These are phyloP conservation scores for Periophthalmus modestus DNA, from an alignment of 2,113 vertebrate species.

Conservation along the genomic window DNA sequence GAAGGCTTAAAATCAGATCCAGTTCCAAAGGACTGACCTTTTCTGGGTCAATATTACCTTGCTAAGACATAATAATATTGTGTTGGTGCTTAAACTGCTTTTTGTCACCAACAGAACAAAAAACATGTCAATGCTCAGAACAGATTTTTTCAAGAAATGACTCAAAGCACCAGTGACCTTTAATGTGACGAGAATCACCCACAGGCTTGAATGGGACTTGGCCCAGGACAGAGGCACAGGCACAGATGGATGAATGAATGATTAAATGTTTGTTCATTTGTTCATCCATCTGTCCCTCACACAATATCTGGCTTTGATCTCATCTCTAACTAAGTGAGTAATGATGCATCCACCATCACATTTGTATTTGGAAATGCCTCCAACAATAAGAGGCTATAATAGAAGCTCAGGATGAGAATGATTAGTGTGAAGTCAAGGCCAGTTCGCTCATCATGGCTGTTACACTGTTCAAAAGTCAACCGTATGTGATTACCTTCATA, in stretches of 20 bases:
- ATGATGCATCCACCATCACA: conserved; percentile 26
- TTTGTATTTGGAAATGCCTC: conserved; percentile 6
- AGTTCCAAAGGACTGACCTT: too few species aligned
- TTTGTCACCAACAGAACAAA: not conserved
- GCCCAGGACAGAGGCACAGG: conserved; percentile 27
- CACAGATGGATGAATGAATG: conserved; percentile 56
- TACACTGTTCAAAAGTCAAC: not conserved
- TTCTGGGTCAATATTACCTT: too few species aligned
- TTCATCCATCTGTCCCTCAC: conserved; percentile 60
- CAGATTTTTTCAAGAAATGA: not conserved
- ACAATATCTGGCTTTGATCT: conserved; percentile 3
- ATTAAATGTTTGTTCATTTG: conserved; percentile 57
- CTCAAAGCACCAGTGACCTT: conserved; percentile 20
- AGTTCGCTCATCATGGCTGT: not conserved
- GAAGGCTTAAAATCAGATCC: too few species aligned
- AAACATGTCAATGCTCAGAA: not conserved
- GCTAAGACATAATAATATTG: not conserved
- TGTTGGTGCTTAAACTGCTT: not conserved
- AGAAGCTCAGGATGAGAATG: not conserved
- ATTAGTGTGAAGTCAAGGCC: not conserved
- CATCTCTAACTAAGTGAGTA: conserved; percentile 34
- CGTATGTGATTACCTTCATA: not conserved
- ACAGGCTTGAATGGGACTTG: conserved; percentile 20
- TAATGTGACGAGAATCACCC: conserved; percentile 7
- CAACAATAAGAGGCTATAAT: not conserved